Evolutionary conservation across 30 jellyfish, hydroid and myxozoan genomes (phyloP).

Genomic region (Cassiopea andromeda): DNA sequence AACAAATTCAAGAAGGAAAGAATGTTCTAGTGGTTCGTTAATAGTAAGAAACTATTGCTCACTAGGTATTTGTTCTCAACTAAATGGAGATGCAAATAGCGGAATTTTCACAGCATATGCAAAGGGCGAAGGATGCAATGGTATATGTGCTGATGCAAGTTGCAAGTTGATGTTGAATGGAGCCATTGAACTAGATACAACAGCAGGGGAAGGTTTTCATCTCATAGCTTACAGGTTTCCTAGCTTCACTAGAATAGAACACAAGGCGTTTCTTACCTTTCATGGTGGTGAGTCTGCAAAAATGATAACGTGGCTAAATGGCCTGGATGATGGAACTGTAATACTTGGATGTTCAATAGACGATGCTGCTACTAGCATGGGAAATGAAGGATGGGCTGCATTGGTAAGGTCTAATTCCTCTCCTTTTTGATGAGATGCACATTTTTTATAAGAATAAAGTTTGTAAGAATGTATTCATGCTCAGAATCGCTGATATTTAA

Average conservation of each 20-base stretch:
- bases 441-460: background rate
- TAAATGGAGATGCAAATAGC: background rate
- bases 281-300: conserved; percentile 2
- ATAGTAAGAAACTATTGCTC: no score
- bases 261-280: conserved; percentile 8
- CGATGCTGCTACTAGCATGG: conserved; percentile 44
- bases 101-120: conserved; percentile 56
- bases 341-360: conserved; percentile 54
- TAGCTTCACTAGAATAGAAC: conserved; percentile 5
- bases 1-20: no score
- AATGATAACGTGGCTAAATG: conserved; percentile 25
- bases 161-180: conserved; percentile 40
- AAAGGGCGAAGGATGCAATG: conserved; percentile 49
- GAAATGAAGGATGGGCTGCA: conserved; percentile 50
- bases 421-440: background rate
- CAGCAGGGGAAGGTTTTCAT: background rate
- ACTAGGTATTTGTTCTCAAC: background rate
- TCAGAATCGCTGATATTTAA: background rate
- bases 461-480: background rate
- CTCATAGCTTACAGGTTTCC: conserved; percentile 37
- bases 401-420: conserved; percentile 17
- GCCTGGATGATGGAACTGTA: conserved; percentile 34
- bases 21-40: no score
- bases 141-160: background rate
- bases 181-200: background rate